Evolutionary conservation across 2,888 invertebrate species (phyloP), one percentile per base, ranked within the genome.

Genomic region (Hypsopygia costalis): DNA sequence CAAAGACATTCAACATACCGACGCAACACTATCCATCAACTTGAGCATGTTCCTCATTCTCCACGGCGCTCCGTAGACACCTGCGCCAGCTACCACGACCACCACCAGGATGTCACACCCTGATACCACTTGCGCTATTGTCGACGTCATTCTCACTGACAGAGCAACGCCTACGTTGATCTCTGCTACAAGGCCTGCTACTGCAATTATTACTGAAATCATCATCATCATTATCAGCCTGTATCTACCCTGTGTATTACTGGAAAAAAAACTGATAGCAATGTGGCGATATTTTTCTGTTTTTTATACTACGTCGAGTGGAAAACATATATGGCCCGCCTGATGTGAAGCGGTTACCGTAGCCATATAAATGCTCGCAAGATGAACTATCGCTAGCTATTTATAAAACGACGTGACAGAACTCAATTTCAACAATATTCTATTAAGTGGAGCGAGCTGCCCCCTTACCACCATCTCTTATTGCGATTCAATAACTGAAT

Each of bases 31-130:
- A 33, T 88, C 80, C 71, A 91, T 83, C 8, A 90, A 88, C 41
- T 71, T 73, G 31, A 91, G 70, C 68, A 91, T 77, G 27, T 81
- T 80, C 28, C 81, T 69, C 90, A 91, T 91, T 12, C 90, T 61
- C 2, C 65, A 65, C 0, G 91, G 88, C 0, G 91, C 89, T 0
- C 90, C 89, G 45, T 89, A 79, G 7, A 91, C 86, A 0, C 90
- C 89, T 0, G 87, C 85, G 1, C 83, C 78, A 0, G 91, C 90
- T 0, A 90, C 83, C 12, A 78, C 69, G 21, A 81, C 87, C 9
- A 91, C 89, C 0, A 91, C 90, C 11, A 90, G 52, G 6, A 91
- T 87, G 47, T 92, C 91, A 44, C 90, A 90, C 10, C 89, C 81
- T 0, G 91, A 91, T 32, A 90, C 91, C 20, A 90, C 87, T 41